phyloP scores from a whole-genome alignment of 2,113 vertebrate species.

The Gallinago undulata region DNA sequence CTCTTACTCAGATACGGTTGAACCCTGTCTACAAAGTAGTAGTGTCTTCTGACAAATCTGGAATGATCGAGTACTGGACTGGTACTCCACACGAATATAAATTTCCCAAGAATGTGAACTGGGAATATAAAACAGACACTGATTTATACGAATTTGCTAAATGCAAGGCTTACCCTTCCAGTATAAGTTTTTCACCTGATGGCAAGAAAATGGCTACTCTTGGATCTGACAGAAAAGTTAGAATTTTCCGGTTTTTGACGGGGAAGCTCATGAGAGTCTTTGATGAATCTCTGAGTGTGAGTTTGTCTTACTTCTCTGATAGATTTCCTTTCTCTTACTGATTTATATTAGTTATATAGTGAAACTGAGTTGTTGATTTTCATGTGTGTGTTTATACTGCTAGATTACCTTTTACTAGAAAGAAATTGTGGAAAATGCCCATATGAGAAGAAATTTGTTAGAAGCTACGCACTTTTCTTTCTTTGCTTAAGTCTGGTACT shows the following conservation, averaged over 20 bases:
- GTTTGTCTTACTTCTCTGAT: slow-evolving; percentile 46
- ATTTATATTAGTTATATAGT: neutral
- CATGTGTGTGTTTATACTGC: neutral
- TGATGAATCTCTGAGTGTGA: slow-evolving; percentile 93
- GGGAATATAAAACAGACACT: slow-evolving; percentile 97
- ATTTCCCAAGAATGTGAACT: slow-evolving; percentile 90
- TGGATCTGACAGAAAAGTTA: slow-evolving; percentile 92
- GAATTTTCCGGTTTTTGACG: slow-evolving; percentile 94
- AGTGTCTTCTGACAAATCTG: slow-evolving; percentile 93
- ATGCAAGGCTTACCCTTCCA: slow-evolving; percentile 91
- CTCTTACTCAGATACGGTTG: slow-evolving; percentile 89
- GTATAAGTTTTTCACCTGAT: slow-evolving; percentile 90
- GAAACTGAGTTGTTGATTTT: neutral
- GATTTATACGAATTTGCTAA: slow-evolving; percentile 98
- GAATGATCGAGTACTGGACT: slow-evolving; percentile 99
- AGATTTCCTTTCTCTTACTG: neutral
- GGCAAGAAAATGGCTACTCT: slow-evolving; percentile 98
- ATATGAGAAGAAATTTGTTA: neutral
- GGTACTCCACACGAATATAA: slow-evolving; percentile 90
- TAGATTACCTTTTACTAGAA: neutral
- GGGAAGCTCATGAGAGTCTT: slow-evolving; percentile 97
- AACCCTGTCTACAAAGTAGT: slow-evolving; percentile 88
- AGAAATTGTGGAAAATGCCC: neutral
- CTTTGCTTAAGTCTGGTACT: neutral
- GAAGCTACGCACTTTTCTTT: neutral